Evolutionary conservation across 2,888 invertebrate genomes (phyloP).

Genomic region (Cryptosula pallasiana): DNA sequence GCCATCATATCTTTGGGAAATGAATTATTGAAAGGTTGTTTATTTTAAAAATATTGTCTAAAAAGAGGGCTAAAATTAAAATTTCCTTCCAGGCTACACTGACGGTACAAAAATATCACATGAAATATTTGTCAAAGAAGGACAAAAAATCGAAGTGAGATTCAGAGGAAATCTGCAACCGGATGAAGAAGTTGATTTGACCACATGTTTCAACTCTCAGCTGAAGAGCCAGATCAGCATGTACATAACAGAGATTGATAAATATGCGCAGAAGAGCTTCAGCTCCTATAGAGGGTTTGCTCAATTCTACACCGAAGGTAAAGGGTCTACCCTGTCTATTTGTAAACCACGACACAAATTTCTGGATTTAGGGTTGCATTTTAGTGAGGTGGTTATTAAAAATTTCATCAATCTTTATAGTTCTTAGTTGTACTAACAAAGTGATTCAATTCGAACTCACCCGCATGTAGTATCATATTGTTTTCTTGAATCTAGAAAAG

Average conservation of each 20-base stretch:
- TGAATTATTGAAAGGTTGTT: no score
- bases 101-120: slow-evolving; percentile 36
- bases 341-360: no score
- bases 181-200: slow-evolving; percentile 27
- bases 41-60: no score
- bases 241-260: slow-evolving; percentile 37
- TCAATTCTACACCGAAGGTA: slow-evolving; percentile 37
- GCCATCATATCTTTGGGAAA: no score
- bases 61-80: no score
- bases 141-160: slow-evolving; percentile 38
- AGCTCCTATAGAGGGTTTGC: slow-evolving; percentile 44
- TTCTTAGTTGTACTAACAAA: no score
- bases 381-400: no score
- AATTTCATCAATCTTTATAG: no score
- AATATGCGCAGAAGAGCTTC: slow-evolving; percentile 45
- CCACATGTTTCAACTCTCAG: slow-evolving; percentile 39
- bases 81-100: slow-evolving; percentile 32
- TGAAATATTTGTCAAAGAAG: slow-evolving; percentile 39
- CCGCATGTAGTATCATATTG: no score
- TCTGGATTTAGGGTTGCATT: no score
- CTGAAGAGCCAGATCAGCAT: slow-evolving; percentile 35
- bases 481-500: neutral
- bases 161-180: slow-evolving; percentile 43
- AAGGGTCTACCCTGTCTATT: slow-evolving; percentile 17
- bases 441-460: no score